Evolutionary conservation across 2,113 vertebrate species (phyloP), one percentile per base, ranked within the genome.

Genomic region (Scomber scombrus): DNA sequence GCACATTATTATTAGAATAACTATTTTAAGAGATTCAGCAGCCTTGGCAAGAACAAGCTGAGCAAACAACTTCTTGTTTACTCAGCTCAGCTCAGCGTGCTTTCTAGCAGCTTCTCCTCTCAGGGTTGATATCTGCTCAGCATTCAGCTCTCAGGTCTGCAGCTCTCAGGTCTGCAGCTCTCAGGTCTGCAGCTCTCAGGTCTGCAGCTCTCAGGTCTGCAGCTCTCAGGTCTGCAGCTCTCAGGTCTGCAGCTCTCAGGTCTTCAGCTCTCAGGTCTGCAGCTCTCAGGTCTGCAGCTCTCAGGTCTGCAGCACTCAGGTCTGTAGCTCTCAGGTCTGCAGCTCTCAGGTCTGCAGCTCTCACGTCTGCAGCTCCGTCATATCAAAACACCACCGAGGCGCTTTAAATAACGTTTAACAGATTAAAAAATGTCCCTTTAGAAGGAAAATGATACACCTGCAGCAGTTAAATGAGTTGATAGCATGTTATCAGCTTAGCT

Each of bases 331-430:
- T n/a, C n/a, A n/a, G n/a, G n/a, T n/a, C n/a, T n/a, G n/a, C 58
- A 63, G 31, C 70, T 16, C 50, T 19, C 26, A 12, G 49, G 9
- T 43, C 47, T 14, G 11, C n/a, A 26, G 11, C 19, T 31, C 19
- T 57, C 3, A n/a, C 63, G 19, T 52, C 58, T 54, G 46, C 7
- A 49, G 55, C 12, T n/a, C n/a, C n/a, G n/a, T n/a, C 43, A 5
- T 18, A 61, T 65, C 15, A 15, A 4, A 65, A 61, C 61, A 19
- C 0, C 71, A 45, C 51, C 46, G 10, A 0, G 29, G 4, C 47
- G 79, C 75, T 82, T 52, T 64, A 72, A 80, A 81, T 65, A 23
- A 51, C 13, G 26, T 71, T 64, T 16, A 66, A 9, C 12, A 63
- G 63, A 16, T 34, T 31, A 47, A 13, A 18, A 71, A 62, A 66